Evolutionary conservation across 2,113 vertebrate genomes (phyloP).

Genomic region (Hemibagrus wyckioides): DNA sequence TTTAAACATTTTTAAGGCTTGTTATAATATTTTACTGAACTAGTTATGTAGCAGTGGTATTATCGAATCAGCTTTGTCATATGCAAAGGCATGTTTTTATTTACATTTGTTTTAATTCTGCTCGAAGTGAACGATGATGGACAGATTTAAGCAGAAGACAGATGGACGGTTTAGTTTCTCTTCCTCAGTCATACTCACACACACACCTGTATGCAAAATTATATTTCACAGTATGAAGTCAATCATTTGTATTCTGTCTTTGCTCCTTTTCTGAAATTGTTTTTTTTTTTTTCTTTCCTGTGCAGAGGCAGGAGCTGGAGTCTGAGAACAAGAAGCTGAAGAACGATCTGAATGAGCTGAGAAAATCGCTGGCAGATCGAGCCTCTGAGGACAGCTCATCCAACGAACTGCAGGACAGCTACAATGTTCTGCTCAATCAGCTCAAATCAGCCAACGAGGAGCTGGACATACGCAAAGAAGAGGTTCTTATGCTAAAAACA

Average conservation of each 20-base stretch:
- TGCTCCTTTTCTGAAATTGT: background rate
- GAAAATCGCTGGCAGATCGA: conserved; percentile 74
- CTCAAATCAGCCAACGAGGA: conserved; percentile 87
- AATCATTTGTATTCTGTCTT: background rate
- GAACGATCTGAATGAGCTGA: conserved; percentile 89
- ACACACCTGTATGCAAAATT: background rate
- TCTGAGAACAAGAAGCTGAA: conserved; percentile 95
- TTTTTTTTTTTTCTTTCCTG: conserved; percentile 5
- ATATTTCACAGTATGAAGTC: background rate
- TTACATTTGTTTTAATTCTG: background rate
- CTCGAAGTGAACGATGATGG: too few species aligned
- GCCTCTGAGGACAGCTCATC: conserved; percentile 68
- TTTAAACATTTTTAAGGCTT: too few species aligned
- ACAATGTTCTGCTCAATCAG: conserved; percentile 84
- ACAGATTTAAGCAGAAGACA: too few species aligned
- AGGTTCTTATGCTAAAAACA: conserved; percentile 87
- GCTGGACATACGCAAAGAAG: conserved; percentile 93
- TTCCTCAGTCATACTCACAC: background rate
- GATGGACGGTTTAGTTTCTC: background rate
- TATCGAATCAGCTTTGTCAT: background rate
- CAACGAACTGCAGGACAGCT: conserved; percentile 74
- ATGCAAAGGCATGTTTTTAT: background rate
- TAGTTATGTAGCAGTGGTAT: too few species aligned
- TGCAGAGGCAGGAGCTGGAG: conserved; percentile 92
- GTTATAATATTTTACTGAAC: too few species aligned